These are phyloP conservation scores for Muscidifurax raptorellus DNA, from an alignment of 1,140 invertebrate genomes.

Conservation along the genomic window DNA sequence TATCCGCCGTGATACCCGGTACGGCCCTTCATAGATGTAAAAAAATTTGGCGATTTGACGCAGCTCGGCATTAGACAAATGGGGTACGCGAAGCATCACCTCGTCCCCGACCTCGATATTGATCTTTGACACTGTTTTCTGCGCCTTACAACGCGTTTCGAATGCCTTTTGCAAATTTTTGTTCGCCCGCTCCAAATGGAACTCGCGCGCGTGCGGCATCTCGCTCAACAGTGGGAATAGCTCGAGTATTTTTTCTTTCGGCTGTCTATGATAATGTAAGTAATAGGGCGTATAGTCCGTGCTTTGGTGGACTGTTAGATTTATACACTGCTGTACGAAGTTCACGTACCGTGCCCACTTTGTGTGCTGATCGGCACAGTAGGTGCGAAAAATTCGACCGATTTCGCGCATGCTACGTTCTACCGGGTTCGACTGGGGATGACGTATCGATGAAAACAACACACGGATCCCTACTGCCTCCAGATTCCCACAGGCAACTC, in stretches of 20 bases:
- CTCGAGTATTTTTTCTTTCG: not conserved
- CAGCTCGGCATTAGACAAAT: not conserved
- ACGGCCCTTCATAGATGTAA: not conserved
- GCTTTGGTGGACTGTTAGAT: conserved; percentile 7
- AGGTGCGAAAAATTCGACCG: conserved; percentile 15
- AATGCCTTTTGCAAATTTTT: not conserved
- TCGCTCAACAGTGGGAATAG: not conserved
- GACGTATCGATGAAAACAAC: conserved; percentile 52
- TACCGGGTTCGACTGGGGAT: not conserved
- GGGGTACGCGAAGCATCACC: not conserved
- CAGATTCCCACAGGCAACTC: not conserved
- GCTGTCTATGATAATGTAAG: not conserved
- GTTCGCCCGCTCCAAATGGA: not conserved
- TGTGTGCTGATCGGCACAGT: conserved; percentile 30
- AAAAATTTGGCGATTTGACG: no score
- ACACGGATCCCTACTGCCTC: not conserved
- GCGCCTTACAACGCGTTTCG: not conserved
- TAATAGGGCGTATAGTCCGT: not conserved
- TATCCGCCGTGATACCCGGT: not conserved
- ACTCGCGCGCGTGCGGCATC: no score
- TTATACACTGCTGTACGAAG: conserved; percentile 28
- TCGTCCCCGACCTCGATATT: not conserved
- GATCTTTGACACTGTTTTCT: not conserved
- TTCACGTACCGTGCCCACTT: conserved; percentile 21
- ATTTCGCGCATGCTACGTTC: conserved; percentile 26